Evolutionary conservation across 2,113 vertebrate species (phyloP).

Genomic region (Emydocephalus ijimae): DNA sequence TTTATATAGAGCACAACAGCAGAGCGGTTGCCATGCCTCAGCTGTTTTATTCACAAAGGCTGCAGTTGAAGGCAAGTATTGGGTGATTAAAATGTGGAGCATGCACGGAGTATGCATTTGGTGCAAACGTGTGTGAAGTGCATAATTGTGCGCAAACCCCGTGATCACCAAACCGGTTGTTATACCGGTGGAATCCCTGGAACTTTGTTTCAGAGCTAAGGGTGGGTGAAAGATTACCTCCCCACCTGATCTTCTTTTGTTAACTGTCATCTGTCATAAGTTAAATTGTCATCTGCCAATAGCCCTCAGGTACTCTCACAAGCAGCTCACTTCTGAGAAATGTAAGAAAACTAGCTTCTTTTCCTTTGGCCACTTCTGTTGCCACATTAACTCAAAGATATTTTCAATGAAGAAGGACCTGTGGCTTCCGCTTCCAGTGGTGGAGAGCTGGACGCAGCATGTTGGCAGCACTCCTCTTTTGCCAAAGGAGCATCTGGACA

Average conservation of each 20-base stretch:
- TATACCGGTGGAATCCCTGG: neutral
- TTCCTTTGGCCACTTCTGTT: neutral
- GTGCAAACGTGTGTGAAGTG: too few species aligned
- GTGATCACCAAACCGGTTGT: too few species aligned
- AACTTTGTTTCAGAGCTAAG: neutral
- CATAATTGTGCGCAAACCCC: too few species aligned
- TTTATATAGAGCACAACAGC: too few species aligned
- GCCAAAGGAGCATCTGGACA: neutral
- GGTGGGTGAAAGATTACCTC: neutral
- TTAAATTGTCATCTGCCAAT: neutral
- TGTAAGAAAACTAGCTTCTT: neutral
- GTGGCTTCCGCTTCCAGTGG: neutral
- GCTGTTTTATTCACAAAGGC: too few species aligned
- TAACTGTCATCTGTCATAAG: neutral
- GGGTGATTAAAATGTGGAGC: too few species aligned
- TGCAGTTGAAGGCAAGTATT: too few species aligned
- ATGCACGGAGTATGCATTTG: too few species aligned
- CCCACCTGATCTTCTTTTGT: neutral
- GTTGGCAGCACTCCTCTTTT: neutral
- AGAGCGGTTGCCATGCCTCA: too few species aligned
- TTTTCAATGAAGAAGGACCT: neutral
- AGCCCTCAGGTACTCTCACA: neutral
- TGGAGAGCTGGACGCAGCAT: neutral
- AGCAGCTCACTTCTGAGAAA: neutral
- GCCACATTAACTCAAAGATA: neutral